These are phyloP conservation scores for Illadopsis cleaveri DNA, from an alignment of 2,113 vertebrate genomes.

Conservation along the genomic window DNA sequence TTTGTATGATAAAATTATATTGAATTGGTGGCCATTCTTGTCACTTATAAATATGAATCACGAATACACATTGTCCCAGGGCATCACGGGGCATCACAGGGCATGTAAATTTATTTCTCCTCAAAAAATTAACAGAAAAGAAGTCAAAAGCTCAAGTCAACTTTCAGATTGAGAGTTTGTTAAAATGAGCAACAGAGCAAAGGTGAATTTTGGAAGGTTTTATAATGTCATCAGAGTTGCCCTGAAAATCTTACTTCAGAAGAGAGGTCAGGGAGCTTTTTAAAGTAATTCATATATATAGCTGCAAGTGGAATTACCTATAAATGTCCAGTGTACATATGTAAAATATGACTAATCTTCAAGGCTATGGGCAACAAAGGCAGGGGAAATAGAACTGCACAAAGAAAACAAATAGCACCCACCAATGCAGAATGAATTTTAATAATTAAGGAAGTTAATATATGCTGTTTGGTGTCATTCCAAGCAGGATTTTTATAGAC, in stretches of 20 bases:
- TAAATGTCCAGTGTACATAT: background rate
- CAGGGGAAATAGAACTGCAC: background rate
- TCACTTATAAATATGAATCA: conserved; percentile 35
- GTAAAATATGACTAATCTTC: background rate
- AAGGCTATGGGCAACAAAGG: background rate
- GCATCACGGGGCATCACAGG: background rate
- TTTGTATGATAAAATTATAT: background rate
- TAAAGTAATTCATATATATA: background rate
- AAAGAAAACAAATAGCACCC: background rate
- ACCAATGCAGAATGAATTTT: background rate
- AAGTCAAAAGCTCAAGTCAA: background rate
- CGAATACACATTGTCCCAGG: conserved; percentile 14
- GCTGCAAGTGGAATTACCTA: background rate
- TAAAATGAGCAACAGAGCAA: background rate
- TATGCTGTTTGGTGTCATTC: background rate
- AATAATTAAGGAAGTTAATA: background rate
- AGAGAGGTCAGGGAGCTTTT: background rate
- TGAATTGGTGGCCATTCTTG: conserved; percentile 25
- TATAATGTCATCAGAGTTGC: background rate
- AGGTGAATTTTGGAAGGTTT: conserved; percentile 7
- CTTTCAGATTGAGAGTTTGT: background rate
- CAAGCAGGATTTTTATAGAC: background rate
- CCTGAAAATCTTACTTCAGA: background rate
- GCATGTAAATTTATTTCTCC: background rate
- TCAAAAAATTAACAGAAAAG: background rate